Conservation (phyloP, 2,113 vertebrate genomes). For the Sphaerodactylus townsendi region DNA sequence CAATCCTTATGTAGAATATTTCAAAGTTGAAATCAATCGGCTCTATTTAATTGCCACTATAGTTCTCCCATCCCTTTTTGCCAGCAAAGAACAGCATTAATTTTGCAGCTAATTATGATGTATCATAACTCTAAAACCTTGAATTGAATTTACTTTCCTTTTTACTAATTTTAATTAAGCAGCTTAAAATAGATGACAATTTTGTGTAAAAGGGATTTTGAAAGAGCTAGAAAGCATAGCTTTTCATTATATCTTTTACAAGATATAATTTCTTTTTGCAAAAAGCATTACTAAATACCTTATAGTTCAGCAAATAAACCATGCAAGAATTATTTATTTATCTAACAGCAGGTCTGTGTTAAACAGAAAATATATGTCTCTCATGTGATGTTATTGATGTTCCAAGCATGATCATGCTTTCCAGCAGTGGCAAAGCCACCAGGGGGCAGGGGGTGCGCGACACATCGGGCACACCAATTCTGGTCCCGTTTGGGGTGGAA, state of each 20-base stretch:
- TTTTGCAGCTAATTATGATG: conserved; percentile 51
- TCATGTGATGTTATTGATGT: neutral
- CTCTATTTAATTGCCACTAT: conserved; percentile 33
- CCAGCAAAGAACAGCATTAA: conserved; percentile 32
- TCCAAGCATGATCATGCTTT: too few relatives aligned
- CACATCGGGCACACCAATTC: too few relatives aligned
- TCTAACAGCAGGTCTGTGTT: neutral
- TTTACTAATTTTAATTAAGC: conserved; percentile 45
- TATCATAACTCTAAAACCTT: conserved; percentile 34
- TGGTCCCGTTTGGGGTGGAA: too few relatives aligned
- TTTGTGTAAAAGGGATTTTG: conserved; percentile 1
- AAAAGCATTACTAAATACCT: conserved; percentile 19
- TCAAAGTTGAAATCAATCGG: conserved; percentile 41
- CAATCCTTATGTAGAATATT: conserved; percentile 9
- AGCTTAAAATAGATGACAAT: conserved; percentile 16
- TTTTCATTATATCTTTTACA: conserved; percentile 8
- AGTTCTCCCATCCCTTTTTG: conserved; percentile 9
- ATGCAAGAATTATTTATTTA: neutral
- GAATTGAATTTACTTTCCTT: conserved; percentile 37
- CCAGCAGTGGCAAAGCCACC: too few relatives aligned
- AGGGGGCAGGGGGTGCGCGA: too few relatives aligned
- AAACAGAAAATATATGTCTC: neutral
- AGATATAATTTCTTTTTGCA: conserved; percentile 22
- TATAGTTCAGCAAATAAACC: neutral
- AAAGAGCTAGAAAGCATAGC: conserved; percentile 23